Evolutionary conservation across 2,888 invertebrate species (phyloP), one percentile per base, ranked within the genome.

Genomic region (Tiliacea aurago): DNA sequence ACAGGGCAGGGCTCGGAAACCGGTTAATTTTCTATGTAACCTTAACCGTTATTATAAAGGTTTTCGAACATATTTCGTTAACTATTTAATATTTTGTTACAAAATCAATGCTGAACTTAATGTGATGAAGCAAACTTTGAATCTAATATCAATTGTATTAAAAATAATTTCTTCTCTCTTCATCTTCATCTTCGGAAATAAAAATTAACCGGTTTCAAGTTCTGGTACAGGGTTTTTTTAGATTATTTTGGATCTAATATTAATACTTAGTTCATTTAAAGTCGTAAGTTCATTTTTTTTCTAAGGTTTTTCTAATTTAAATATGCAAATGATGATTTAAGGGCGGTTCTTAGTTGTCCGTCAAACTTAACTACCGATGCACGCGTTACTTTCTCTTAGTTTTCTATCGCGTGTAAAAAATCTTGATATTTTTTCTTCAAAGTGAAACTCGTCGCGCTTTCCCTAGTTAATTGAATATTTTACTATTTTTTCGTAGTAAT

Each of bases 381-480:
- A 76, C 82, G 78, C 83, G 83, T 88, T 86, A 94, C 94, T 94
- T 94, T 94, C 94, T 92, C 93, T 89, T 79, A 88, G 90, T 91
- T 94, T 95, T 94, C 92, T 93, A 94, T 93, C 92, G 95, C 95
- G 95, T 95, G 95, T 94, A 94, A 95, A 95, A 95, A 95, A 95
- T 95, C 95, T 95, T 94, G 95, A 95, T 94, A 91, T 90, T 89
- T 89, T 92, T 94, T 94, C 94, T 92, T 93, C 92, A 90, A 91
- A 93, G 94, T 93, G 94, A 94, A 94, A 94, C 92, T 91, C 90
- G 90, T 89, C 88, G 90, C 93, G 95, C 95, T 95, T 95, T 95
- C 95, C 93, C 94, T 93, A 88, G 92, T 91, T 94, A 94, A 94
- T 93, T 93, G 91, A 94, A 93, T 94, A 94, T 94, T 93, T 93